Conservation (phyloP, 2,797 vertebrate genomes). For the Sciurus carolinensis region DNA sequence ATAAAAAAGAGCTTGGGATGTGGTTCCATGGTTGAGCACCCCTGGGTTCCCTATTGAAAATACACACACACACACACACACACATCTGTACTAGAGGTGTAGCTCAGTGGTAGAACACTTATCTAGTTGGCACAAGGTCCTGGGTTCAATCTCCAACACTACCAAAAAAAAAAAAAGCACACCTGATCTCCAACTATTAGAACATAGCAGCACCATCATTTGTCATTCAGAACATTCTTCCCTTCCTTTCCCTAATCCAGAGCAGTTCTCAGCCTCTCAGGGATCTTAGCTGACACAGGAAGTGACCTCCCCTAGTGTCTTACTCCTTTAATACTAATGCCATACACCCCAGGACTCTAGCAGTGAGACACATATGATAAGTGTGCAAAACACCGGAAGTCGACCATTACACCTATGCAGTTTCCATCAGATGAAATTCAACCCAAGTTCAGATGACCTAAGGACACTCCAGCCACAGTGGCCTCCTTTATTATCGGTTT, state of each 20-base stretch:
- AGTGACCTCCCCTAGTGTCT: neutral
- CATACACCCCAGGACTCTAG: neutral
- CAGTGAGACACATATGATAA: accelerated
- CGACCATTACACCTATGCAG: neutral
- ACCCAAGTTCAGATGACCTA: slow-evolving; percentile 9
- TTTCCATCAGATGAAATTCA: slow-evolving; percentile 65
- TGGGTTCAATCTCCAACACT: neutral
- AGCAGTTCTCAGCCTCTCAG: neutral
- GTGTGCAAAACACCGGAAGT: neutral
- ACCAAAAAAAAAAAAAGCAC: neutral
- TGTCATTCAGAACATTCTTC: neutral
- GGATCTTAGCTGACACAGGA: neutral
- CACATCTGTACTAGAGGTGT: too few relatives aligned
- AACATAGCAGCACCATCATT: neutral
- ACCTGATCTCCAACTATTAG: neutral
- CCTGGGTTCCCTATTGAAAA: too few relatives aligned
- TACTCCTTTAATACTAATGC: neutral
- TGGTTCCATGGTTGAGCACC: too few relatives aligned
- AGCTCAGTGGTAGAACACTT: neutral
- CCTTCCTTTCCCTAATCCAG: neutral
- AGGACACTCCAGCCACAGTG: neutral
- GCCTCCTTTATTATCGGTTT: slow-evolving; percentile 24
- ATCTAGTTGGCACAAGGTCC: neutral
- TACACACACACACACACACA: too few relatives aligned
- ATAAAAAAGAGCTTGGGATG: too few relatives aligned